A percentile compares a stretch with the other conserved stretches of the same genome.
phyloP scores from a whole-genome alignment of 2,113 vertebrate genomes.

The Ptilorrhoa leucosticta region DNA sequence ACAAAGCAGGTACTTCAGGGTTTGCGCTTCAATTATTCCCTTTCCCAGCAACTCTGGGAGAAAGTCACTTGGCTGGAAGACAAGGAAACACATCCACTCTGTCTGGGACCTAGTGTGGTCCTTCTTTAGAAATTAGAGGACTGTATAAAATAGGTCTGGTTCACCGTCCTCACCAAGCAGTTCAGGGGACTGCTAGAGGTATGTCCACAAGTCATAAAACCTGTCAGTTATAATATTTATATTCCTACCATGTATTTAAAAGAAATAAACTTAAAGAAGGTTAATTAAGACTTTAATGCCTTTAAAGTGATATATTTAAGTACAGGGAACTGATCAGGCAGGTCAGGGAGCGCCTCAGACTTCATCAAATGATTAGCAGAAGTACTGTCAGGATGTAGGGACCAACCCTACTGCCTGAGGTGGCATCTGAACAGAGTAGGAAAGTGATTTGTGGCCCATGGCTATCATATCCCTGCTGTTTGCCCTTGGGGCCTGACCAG shows the following conservation, averaged over 20 bases:
- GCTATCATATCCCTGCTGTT: neutral
- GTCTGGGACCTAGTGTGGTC: neutral
- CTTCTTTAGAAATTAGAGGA: neutral
- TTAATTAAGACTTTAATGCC: neutral
- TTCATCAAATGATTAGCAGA: neutral
- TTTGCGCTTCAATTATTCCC: neutral
- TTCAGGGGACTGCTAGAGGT: neutral
- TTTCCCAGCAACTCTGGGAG: neutral
- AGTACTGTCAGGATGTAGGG: neutral
- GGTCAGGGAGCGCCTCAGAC: neutral
- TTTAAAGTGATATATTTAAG: neutral
- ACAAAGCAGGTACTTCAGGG: neutral
- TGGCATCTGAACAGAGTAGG: neutral
- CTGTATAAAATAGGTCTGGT: neutral
- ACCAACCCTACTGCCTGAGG: neutral
- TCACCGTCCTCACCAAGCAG: neutral
- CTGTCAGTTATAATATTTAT: neutral
- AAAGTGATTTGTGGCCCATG: neutral
- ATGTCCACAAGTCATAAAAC: neutral
- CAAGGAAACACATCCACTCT: neutral
- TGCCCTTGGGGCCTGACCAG: neutral
- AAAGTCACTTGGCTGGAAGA: neutral
- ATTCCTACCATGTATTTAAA: neutral
- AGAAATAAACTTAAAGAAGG: neutral
- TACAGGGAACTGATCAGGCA: neutral